These are phyloP conservation scores for Drosophila anomelani DNA, from an alignment of 2,888 invertebrate genomes.

Conservation along the genomic window DNA sequence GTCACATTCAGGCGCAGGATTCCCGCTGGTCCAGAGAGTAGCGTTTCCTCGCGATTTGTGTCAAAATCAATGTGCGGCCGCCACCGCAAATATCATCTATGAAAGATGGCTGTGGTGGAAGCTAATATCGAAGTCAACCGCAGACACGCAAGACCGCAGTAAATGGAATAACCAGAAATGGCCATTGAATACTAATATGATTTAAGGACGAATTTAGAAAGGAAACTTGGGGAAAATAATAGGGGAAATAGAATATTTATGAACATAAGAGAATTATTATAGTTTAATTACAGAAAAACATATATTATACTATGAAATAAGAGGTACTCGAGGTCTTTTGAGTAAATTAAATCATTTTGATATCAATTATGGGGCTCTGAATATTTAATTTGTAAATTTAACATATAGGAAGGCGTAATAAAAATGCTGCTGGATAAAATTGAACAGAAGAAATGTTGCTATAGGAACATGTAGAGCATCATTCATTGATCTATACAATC, in stretches of 20 bases:
- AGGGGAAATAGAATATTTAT: background rate
- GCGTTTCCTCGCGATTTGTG: conserved; percentile 7
- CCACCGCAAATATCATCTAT: conserved; percentile 56
- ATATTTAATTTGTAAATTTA: too few species aligned
- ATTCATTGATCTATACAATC: too few species aligned
- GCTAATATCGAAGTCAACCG: conserved; percentile 36
- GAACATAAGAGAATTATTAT: background rate
- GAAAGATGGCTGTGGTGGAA: conserved; percentile 53
- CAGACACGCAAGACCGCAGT: conserved; percentile 31
- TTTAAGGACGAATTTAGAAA: background rate
- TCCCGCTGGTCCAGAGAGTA: background rate
- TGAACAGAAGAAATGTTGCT: too few species aligned
- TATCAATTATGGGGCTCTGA: background rate
- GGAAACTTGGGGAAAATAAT: too few species aligned
- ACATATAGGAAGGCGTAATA: too few species aligned
- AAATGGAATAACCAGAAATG: conserved; percentile 33
- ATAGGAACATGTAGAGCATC: too few species aligned
- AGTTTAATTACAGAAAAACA: background rate
- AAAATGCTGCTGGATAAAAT: too few species aligned
- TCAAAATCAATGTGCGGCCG: conserved; percentile 54
- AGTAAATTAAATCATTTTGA: background rate
- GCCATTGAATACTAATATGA: background rate
- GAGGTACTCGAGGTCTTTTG: background rate
- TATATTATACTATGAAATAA: background rate
- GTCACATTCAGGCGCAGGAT: conserved; percentile 9